Evolutionary conservation across 2,797 vertebrate species (phyloP), one percentile per base, ranked within the genome.

Genomic region (Chaetophractus vellerosus): DNA sequence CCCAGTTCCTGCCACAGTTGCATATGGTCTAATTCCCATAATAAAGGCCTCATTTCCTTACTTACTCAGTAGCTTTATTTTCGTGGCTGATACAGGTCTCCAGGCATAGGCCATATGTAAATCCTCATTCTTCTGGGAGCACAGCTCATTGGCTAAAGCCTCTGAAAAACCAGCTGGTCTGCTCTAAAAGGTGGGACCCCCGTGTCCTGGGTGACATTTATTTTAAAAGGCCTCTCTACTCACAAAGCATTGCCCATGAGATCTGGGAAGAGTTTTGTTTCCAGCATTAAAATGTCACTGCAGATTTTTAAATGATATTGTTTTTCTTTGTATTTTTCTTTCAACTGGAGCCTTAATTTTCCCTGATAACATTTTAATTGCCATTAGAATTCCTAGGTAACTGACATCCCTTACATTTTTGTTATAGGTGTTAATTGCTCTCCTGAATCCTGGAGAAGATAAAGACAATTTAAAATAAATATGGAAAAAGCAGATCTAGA

Each of bases 351-450:
- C 92, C 94, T 83, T 88, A 91, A 28, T 48, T 74, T 94, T 90
- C 96, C 68, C 64, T n/a, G 31, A 93, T 96, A 98, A 96, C 96
- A 97, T 97, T 98, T 98, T 98, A 98, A 98, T 98, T 97, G 98
- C 98, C 95, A 97, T 94, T 97, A 98, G 89, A 95, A 96, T 95
- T 97, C 96, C 93, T 96, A 87, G 93, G 69, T 97, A 97, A 96
- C 95, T 0, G 0, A 59, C 84, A 97, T 94, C 78, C 85, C n/a
- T 86, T 96, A 94, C 80, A 16, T 97, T 97, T 97, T 93, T 88
- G 89, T 93, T 98, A 93, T 16, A 98, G 94, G 96, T 98, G 97
- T 97, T 98, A 98, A 98, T 98, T 98, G 97, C 84, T 72, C 92
- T 72, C 64, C 95, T 83, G 93, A 96, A 97, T 97, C 91, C 88